Percentiles rank a stretch among this genome's conserved stretches.
Conservation (phyloP, 2,888 invertebrate species). For the Platycheirus rosarum region DNA sequence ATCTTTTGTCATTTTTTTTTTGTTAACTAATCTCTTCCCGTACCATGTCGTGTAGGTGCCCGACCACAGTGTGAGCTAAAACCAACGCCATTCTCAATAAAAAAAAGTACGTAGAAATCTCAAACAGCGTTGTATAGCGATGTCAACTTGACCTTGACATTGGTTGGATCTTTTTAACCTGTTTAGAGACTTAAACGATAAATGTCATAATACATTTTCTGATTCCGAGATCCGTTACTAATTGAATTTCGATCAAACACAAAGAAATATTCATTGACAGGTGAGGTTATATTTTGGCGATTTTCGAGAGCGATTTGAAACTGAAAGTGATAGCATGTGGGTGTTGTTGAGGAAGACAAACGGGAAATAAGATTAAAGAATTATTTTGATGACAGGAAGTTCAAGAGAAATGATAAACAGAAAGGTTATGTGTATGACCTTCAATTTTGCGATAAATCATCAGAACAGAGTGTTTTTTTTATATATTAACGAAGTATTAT, state of each 20-base stretch:
- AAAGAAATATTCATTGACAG: neutral
- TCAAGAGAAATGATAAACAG: no score
- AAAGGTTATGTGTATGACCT: no score
- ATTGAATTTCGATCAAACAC: conserved; percentile 16
- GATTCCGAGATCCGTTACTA: conserved; percentile 13
- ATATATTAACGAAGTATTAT: no score
- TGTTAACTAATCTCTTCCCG: conserved; percentile 14
- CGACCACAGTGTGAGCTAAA: neutral
- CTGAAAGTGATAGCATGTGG: neutral
- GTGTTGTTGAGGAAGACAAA: neutral
- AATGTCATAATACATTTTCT: neutral
- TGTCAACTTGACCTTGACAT: conserved; percentile 59
- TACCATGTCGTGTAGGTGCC: conserved; percentile 16
- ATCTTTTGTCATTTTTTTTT: conserved; percentile 24
- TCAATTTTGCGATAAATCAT: no score
- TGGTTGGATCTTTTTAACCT: conserved; percentile 39
- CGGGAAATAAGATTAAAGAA: no score
- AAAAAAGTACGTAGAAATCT: neutral
- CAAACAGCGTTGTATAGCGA: conserved; percentile 23
- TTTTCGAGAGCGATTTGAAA: neutral
- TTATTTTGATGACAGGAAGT: no score
- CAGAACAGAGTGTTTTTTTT: no score
- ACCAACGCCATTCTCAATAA: neutral
- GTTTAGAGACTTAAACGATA: conserved; percentile 15
- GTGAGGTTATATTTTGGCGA: conserved; percentile 4